Evolutionary conservation across 2,797 vertebrate species (phyloP).

Genomic region (Tadarida brasiliensis): DNA sequence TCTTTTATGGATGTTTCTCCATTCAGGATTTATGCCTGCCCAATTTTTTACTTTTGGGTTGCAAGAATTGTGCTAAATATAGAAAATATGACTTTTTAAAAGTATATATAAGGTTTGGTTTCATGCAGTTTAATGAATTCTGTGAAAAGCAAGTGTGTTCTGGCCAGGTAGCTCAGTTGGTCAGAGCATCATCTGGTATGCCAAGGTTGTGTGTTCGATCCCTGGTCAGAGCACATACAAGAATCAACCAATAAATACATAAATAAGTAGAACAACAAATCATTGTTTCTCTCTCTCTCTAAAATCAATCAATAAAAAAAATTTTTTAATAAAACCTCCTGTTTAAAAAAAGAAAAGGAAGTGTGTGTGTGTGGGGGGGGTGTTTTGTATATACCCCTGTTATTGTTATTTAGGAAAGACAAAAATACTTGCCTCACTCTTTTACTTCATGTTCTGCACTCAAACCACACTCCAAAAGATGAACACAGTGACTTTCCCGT

Average conservation of each 20-base stretch:
- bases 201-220: background rate
- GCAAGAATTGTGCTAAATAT: background rate
- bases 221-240: background rate
- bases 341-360: background rate
- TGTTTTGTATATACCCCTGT: background rate
- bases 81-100: background rate
- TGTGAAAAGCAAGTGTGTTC: background rate
- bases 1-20: background rate
- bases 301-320: background rate
- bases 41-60: background rate
- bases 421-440: background rate
- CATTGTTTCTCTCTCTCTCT: background rate
- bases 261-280: background rate
- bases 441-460: background rate
- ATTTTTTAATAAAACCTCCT: background rate
- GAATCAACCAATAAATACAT: background rate
- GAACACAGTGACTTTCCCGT: background rate
- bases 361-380: background rate
- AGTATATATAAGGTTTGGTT: background rate
- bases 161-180: background rate
- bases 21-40: background rate
- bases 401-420: background rate
- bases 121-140: background rate
- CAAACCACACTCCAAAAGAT: background rate
- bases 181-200: background rate